Percentiles rank a stretch among this genome's conserved stretches.
These are phyloP conservation scores for Drosophila emarginata DNA, from an alignment of 2,888 invertebrate genomes.

Conservation along the genomic window DNA sequence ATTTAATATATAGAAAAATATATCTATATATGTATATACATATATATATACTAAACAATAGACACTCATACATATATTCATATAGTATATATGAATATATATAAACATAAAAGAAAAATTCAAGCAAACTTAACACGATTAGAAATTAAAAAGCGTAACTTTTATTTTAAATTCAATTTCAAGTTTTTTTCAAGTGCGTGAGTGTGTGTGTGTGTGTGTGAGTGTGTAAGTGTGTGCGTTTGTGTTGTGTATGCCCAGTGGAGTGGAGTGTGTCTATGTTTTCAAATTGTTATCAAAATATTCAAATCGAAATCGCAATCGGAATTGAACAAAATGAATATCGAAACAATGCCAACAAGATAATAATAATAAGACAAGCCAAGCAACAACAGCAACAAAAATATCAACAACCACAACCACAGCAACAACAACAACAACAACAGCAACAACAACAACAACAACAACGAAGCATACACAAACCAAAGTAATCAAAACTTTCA, in stretches of 20 bases:
- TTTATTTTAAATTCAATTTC: background rate
- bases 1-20: background rate
- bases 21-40: background rate
- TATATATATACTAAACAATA: background rate
- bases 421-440: constrained; percentile 29
- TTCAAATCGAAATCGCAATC: background rate
- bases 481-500: constrained; percentile 24
- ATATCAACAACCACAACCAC: background rate
- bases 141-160: background rate
- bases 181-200: constrained; percentile 31
- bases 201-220: constrained; percentile 25
- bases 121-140: no score
- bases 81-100: no score
- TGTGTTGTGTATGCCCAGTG: constrained; percentile 8
- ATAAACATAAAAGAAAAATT: no score
- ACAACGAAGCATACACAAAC: constrained; percentile 25
- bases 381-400: constrained; percentile 25
- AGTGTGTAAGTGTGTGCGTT: constrained; percentile 13
- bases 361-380: constrained; percentile 20
- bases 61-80: no score
- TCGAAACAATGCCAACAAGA: constrained; percentile 14
- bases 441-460: constrained; percentile 18
- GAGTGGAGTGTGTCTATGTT: background rate
- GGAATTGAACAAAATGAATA: constrained; percentile 3
- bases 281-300: constrained; percentile 1